Conservation (phyloP, 2,888 invertebrate genomes). For the Pseudococcus viburni region DNA sequence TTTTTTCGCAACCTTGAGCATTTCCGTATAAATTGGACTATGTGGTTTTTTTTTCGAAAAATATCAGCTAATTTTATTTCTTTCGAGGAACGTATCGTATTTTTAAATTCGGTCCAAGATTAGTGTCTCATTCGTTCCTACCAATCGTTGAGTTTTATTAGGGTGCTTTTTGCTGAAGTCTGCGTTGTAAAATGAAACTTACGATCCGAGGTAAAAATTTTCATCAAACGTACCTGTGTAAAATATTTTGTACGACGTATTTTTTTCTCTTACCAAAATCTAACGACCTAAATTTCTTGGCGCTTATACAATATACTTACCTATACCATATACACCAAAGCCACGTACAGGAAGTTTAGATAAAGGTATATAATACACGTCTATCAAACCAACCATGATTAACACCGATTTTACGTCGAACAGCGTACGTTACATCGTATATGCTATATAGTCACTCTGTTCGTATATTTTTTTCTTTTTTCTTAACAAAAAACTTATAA, state of each 20-base stretch:
- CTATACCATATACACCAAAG: background rate
- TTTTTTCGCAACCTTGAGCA: background rate
- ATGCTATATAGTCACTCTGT: background rate
- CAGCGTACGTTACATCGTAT: slow-evolving; percentile 13
- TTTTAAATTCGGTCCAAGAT: background rate
- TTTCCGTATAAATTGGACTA: background rate
- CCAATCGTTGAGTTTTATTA: background rate
- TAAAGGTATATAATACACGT: slow-evolving; percentile 44
- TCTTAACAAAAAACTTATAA: background rate
- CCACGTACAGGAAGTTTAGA: slow-evolving; percentile 34
- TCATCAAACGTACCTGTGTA: background rate
- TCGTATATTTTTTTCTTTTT: background rate
- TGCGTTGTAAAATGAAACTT: background rate
- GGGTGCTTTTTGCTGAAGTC: background rate
- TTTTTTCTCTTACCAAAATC: background rate
- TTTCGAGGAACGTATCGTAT: background rate
- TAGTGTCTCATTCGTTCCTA: background rate
- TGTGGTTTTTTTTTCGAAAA: background rate
- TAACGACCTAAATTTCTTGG: slow-evolving; percentile 26
- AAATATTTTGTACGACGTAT: background rate
- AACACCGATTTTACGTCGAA: slow-evolving; percentile 24
- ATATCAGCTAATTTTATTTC: too few relatives aligned
- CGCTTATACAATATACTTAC: background rate
- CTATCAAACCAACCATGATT: slow-evolving; percentile 1
- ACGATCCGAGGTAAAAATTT: background rate